Evolutionary conservation across 2,797 vertebrate species (phyloP).

Genomic region (Myotis findleyi): DNA sequence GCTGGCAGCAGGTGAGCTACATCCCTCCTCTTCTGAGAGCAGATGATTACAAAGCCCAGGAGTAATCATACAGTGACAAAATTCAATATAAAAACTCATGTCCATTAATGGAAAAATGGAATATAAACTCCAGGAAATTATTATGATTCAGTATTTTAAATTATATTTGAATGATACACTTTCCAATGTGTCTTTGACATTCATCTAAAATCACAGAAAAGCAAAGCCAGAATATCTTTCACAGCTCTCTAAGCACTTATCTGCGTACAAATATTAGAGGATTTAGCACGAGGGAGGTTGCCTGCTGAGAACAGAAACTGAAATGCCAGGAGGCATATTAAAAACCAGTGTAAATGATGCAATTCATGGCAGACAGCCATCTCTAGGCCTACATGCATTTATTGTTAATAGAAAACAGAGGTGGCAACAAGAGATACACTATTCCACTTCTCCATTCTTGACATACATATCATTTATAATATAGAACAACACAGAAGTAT

Average conservation of each 20-base stretch:
- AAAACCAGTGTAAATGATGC: slow-evolving; percentile 57
- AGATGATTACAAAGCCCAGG: slow-evolving; percentile 22
- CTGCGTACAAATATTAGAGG: slow-evolving; percentile 56
- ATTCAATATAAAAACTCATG: slow-evolving; percentile 28
- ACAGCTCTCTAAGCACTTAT: slow-evolving; percentile 49
- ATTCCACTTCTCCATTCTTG: slow-evolving; percentile 49
- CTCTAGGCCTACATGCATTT: slow-evolving; percentile 43
- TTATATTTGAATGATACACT: slow-evolving; percentile 45
- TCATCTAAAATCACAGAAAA: slow-evolving; percentile 38
- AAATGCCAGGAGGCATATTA: slow-evolving; percentile 67
- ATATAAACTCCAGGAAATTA: slow-evolving; percentile 63
- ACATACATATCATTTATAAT: slow-evolving; percentile 46
- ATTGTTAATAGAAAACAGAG: slow-evolving; percentile 68
- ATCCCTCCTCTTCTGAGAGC: neutral
- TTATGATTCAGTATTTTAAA: slow-evolving; percentile 59
- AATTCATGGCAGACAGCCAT: slow-evolving; percentile 52
- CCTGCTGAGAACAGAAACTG: slow-evolving; percentile 60
- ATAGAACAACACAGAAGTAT: neutral
- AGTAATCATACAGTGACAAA: slow-evolving; percentile 53
- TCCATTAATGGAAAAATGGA: slow-evolving; percentile 46
- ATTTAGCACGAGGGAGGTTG: slow-evolving; percentile 18
- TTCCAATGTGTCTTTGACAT: slow-evolving; percentile 40
- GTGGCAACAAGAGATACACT: slow-evolving; percentile 39
- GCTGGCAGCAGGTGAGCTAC: neutral
- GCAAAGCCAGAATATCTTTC: slow-evolving; percentile 42